Conservation (phyloP, 1,140 invertebrate species). For the Trissolcus basalis region DNA sequence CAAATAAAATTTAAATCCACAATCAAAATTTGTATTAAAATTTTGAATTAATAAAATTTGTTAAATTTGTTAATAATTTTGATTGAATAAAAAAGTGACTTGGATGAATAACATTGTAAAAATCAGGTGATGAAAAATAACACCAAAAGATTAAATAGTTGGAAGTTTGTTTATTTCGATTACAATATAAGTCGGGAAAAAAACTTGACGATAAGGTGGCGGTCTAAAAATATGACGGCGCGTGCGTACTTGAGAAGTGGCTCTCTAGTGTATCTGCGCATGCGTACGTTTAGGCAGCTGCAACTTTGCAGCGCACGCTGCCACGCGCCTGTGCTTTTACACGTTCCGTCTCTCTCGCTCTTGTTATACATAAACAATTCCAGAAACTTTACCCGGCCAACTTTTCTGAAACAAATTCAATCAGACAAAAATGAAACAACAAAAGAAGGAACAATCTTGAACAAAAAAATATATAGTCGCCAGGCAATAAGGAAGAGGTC, state of each 20-base stretch:
- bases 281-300: conserved; percentile 65
- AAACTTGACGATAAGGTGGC: conserved; percentile 47
- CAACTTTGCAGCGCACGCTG: conserved; percentile 63
- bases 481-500: no score
- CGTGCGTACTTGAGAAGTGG: conserved; percentile 49
- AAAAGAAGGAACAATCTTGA: no score
- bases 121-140: no score
- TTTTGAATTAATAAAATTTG: no score
- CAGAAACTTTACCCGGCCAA: background rate
- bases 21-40: no score
- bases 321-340: conserved; percentile 67
- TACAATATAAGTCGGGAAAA: conserved; percentile 41
- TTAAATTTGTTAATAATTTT: no score
- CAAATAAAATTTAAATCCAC: no score
- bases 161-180: conserved; percentile 39
- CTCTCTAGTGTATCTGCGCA: conserved; percentile 16
- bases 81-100: no score
- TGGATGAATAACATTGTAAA: no score
- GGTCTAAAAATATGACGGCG: conserved; percentile 39
- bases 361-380: background rate
- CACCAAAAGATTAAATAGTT: conserved; percentile 10
- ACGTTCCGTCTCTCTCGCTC: background rate
- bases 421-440: no score
- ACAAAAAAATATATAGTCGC: no score
- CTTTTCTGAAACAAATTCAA: no score